A percentile compares a stretch with the other conserved stretches of the same genome.
Evolutionary conservation across 1,140 invertebrate genomes (phyloP).

Genomic region (Odontomachus brunneus): DNA sequence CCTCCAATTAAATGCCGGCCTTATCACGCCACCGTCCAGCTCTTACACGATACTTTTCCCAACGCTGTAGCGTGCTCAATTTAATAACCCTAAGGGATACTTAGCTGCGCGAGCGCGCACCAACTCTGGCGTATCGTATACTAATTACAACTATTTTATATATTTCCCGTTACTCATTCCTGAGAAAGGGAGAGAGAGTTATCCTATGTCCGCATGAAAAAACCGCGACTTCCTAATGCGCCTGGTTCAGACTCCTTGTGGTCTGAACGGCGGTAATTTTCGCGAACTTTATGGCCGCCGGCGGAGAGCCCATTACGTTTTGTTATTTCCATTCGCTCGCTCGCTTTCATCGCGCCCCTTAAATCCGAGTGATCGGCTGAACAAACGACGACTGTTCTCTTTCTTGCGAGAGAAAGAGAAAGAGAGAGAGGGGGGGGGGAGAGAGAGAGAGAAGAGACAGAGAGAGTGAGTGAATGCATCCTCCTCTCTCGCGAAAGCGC

Average conservation of each 20-base stretch:
- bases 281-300: conserved; percentile 8
- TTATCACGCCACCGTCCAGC: conserved; percentile 31
- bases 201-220: too few species aligned
- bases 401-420: too few species aligned
- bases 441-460: too few species aligned
- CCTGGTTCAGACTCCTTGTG: not conserved
- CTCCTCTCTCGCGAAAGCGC: conserved; percentile 9
- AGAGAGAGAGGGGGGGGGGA: too few species aligned
- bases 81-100: conserved; percentile 35
- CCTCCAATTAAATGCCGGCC: conserved; percentile 50
- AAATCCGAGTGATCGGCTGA: not conserved
- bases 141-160: conserved; percentile 53
- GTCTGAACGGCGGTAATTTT: conserved; percentile 33
- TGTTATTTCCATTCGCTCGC: conserved; percentile 29
- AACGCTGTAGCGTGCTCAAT: conserved; percentile 25
- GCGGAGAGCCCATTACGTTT: conserved; percentile 4
- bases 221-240: conserved; percentile 27
- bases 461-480: not conserved
- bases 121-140: conserved; percentile 13
- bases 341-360: conserved; percentile 3
- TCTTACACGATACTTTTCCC: not conserved
- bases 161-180: conserved; percentile 18
- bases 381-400: too few species aligned
- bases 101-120: not conserved
- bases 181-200: too few species aligned